A percentile compares a stretch with the other conserved stretches of the same genome.
phyloP scores from a whole-genome alignment of 2,888 invertebrate species.

The Vandiemenella viatica region DNA sequence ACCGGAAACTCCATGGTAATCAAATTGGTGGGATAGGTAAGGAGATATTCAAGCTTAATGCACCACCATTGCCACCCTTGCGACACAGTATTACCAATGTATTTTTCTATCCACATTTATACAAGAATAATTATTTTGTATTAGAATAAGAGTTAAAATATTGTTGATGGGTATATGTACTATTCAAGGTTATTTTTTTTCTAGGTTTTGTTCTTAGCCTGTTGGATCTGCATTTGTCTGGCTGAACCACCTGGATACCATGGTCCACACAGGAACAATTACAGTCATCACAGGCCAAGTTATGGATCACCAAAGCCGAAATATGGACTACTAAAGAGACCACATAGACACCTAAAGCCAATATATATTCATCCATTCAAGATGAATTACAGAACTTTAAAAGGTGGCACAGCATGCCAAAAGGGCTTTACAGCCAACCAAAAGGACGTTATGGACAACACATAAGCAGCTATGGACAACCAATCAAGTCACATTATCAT shows the following conservation, averaged over 20 bases:
- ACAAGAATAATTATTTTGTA: too few species aligned
- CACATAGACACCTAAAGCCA: constrained; percentile 20
- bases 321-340: constrained; percentile 17
- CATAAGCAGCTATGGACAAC: constrained; percentile 20
- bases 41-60: too few species aligned
- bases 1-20: too few species aligned
- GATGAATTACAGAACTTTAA: background rate
- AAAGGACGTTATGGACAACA: constrained; percentile 21
- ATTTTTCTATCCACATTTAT: too few species aligned
- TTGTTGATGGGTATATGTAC: too few species aligned
- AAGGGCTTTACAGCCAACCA: constrained; percentile 20
- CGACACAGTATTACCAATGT: too few species aligned
- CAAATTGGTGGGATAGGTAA: too few species aligned
- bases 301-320: constrained; percentile 21
- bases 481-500: constrained; percentile 17
- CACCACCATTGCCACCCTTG: too few species aligned
- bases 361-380: background rate
- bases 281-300: constrained; percentile 18
- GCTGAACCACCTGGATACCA: background rate
- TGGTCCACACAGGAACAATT: constrained; percentile 6
- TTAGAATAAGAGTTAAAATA: too few species aligned
- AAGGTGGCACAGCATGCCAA: constrained; percentile 12
- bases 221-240: background rate
- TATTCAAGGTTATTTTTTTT: too few species aligned
- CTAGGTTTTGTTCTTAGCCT: background rate